Base-by-base conservation (phyloP, 2,888 invertebrate genomes). In the Thalpophila matura region DNA sequence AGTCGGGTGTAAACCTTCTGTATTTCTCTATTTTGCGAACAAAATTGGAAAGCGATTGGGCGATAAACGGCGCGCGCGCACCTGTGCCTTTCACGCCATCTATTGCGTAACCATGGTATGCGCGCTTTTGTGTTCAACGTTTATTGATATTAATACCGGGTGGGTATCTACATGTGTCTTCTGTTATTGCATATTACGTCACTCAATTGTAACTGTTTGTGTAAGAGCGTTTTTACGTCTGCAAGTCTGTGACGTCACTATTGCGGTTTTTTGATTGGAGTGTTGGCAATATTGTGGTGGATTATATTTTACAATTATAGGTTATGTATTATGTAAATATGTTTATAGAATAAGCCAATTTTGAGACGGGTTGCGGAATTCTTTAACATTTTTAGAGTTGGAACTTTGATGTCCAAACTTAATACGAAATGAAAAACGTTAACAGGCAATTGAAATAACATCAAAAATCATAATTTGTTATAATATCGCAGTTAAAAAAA, bases 31-130 rank as follows among this genome's bases (percentile, higher is more conserved):
- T 74, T 35, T 56, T 31, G 5, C 10, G 37, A 37, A 63, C 40
- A 55, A 73, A 80, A 82, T 77, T 82, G 78, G 82, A 82, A 82
- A 82, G 82, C 70, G 66, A 73, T 79, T 71, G 65, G 68, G 57
- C 62, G 77, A 74, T 76, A 71, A 73, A 61, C 63, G 43, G 24
- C 70, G 73, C 69, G 22, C 47, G 70, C 74, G 69, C 81, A 82
- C 82, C 82, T 82, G 81, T 46, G 59, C 83, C 83, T 82, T 82
- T 81, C 83, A 79, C 80, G 65, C 63, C 65, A 71, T 71, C 59
- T 66, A 27, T 81, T 81, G 73, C 74, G 69, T 66, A 80, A 79
- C 29, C 31, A 20, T 29, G 53, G 71, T 74, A 71, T 71, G 70
- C 70, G 68, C 56, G 57, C 66, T 64, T 74, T 77, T 75, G 69